phyloP scores from a whole-genome alignment of 2,113 vertebrate genomes.

The Merops nubicus region DNA sequence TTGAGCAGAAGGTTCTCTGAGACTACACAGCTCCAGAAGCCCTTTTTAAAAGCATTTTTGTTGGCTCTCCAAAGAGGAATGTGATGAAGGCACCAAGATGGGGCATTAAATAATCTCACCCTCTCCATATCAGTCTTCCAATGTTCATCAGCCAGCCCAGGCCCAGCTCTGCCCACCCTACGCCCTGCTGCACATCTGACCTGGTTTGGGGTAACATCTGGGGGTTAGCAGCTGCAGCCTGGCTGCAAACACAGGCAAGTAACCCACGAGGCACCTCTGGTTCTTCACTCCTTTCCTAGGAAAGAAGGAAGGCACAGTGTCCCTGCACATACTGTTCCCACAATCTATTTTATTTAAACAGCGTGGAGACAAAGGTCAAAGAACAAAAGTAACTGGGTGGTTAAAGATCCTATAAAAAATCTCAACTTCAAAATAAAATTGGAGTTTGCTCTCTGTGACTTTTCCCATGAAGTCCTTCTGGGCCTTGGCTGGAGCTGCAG shows the following conservation, averaged over 20 bases:
- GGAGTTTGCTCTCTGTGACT: neutral
- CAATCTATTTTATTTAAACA: neutral
- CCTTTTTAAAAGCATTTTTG: neutral
- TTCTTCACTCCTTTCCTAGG: neutral
- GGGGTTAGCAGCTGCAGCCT: neutral
- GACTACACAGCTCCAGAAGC: neutral
- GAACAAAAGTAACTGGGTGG: neutral
- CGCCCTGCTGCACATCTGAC: neutral
- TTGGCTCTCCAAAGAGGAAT: neutral
- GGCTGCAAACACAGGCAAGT: neutral
- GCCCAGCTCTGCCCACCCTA: accelerated
- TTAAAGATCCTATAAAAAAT: neutral
- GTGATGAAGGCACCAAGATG: neutral
- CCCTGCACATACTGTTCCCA: neutral
- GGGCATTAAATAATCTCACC: neutral
- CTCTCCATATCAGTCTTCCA: neutral
- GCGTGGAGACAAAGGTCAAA: neutral
- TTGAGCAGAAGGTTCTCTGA: neutral
- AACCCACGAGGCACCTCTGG: neutral
- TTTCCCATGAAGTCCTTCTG: neutral
- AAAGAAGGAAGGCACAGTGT: neutral
- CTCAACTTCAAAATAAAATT: accelerated
- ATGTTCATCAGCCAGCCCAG: neutral
- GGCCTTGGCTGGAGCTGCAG: neutral
- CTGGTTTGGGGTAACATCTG: too few species aligned